Evolutionary conservation across 2,113 vertebrate genomes (phyloP).

Genomic region (Ahaetulla prasina): DNA sequence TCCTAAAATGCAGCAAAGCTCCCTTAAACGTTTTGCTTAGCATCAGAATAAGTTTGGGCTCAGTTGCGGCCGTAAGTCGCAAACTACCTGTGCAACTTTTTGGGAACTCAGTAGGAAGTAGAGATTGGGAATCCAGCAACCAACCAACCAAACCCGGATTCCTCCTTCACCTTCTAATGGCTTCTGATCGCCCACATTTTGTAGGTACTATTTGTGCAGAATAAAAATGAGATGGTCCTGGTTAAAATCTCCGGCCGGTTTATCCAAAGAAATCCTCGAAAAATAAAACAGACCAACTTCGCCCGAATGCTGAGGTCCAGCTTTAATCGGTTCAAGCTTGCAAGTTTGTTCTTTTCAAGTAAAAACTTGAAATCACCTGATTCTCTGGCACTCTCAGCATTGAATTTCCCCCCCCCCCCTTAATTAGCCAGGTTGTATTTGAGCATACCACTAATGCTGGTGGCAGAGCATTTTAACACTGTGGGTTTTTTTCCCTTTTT

Average conservation of each 20-base stretch:
- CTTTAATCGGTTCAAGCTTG: neutral
- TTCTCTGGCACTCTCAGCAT: rapidly evolving
- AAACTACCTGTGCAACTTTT: too few relatives aligned
- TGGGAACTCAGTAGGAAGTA: too few relatives aligned
- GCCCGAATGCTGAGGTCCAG: neutral
- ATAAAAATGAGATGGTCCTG: neutral
- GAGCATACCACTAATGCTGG: neutral
- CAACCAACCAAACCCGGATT: too few relatives aligned
- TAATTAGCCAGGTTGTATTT: neutral
- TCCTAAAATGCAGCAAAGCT: too few relatives aligned
- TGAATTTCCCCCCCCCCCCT: rapidly evolving
- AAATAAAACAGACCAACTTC: neutral
- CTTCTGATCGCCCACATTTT: neutral
- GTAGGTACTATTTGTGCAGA: neutral
- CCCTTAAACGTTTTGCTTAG: too few relatives aligned
- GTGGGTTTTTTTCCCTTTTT: neutral
- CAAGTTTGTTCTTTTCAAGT: neutral
- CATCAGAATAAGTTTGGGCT: too few relatives aligned
- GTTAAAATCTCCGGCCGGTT: neutral
- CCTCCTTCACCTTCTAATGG: neutral
- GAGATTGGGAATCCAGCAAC: too few relatives aligned
- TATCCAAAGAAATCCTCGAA: neutral
- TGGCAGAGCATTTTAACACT: neutral
- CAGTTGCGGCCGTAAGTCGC: too few relatives aligned
- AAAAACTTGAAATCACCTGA: neutral